These are phyloP conservation scores for Drosophila ustulata DNA, from an alignment of 2,888 invertebrate genomes.

Conservation along the genomic window DNA sequence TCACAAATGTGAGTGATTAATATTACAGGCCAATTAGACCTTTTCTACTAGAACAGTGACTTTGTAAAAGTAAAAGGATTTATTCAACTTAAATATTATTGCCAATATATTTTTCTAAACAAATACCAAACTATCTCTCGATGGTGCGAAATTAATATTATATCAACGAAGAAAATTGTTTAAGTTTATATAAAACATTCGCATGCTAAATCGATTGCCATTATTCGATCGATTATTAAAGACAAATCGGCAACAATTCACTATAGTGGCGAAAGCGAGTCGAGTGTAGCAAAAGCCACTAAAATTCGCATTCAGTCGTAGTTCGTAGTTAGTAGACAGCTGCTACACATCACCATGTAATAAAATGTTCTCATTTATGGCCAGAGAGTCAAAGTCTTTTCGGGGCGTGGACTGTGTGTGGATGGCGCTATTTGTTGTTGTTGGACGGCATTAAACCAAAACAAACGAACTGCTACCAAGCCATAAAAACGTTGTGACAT, in stretches of 20 bases:
- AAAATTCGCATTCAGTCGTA: not conserved
- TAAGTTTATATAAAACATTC: no score
- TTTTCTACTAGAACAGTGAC: no score
- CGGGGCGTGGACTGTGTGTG: not conserved
- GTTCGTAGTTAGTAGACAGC: conserved; percentile 16
- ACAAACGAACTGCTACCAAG: conserved; percentile 55
- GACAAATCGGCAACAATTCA: not conserved
- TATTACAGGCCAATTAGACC: no score
- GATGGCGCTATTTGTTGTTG: not conserved
- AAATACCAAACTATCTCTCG: no score
- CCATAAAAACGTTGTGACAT: conserved; percentile 65
- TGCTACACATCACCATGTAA: conserved; percentile 11
- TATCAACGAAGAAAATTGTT: no score
- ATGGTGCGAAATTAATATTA: no score
- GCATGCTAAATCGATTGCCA: not conserved
- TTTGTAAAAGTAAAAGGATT: no score
- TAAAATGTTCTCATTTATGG: conserved; percentile 19
- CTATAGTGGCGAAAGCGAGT: conserved; percentile 1
- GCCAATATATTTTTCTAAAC: no score
- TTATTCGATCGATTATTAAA: not conserved
- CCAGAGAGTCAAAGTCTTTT: not conserved
- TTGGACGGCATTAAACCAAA: conserved; percentile 51
- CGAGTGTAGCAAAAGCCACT: not conserved
- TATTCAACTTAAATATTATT: no score
- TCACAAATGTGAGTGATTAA: no score